Evolutionary conservation across 2,888 invertebrate species (phyloP), one percentile per base, ranked within the genome.

Genomic region (Scaptomyza parva): DNA sequence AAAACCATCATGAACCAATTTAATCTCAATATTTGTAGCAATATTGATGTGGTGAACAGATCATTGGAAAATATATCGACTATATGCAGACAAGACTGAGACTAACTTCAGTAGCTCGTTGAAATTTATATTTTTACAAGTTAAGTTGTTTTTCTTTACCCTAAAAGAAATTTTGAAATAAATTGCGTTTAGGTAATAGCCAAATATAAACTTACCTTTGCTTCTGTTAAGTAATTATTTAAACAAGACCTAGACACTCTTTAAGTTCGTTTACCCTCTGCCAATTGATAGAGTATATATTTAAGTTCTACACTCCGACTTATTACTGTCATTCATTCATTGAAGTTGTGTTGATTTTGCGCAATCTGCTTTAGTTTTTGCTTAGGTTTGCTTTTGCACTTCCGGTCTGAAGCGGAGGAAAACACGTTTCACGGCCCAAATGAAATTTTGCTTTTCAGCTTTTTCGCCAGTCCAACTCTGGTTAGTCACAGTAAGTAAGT

Each of bases 351-450:
- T 35, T 18, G 30, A 11, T 60, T 73, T 45, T 66, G 63, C 63
- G 24, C 47, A 70, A 35, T 61, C 44, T 51, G 69, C 55, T 77
- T 71, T 61, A 47, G 79, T 77, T 37, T 85, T 54, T 85, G 76
- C 72, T 86, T 78, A 78, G 81, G 81, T 84, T 64, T 69, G 76
- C 84, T 70, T 81, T 72, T 84, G 77, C 71, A 70, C 77, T 86
- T 84, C 86, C 83, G 83, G 86, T 75, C 78, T 60, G 70, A 48
- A 66, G 40, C 66, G 65, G 68, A 71, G 80, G 76, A 71, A 83
- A 86, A 86, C 78, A 83, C 81, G 84, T 81, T 75, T 69, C 67
- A 17, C 17, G 69, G 70, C 81, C 72, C 64, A 76, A 77, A 72
- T 70, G 47, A 41, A 57, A 61, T 77, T 79, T 70, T 67, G 75